These are phyloP conservation scores for Bradypus variegatus DNA, from an alignment of 2,797 vertebrate genomes.

Conservation along the genomic window DNA sequence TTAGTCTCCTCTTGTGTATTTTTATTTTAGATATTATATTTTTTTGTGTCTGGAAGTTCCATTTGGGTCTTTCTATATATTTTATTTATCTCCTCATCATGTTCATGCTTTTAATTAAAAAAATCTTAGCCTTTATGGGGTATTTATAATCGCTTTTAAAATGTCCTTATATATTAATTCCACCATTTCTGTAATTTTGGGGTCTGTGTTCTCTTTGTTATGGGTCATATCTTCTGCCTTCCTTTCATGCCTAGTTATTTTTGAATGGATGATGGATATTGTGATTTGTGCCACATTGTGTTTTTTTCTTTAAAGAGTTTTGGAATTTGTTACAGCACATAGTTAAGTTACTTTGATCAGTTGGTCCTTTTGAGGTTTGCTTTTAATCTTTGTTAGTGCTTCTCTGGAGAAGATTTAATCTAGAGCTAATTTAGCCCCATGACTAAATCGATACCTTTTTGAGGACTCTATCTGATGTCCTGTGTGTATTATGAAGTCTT, in stretches of 20 bases:
- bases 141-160: not conserved
- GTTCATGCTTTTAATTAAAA: not conserved
- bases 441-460: not conserved
- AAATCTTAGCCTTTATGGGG: not conserved
- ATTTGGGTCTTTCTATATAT: not conserved
- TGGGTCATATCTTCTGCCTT: not conserved
- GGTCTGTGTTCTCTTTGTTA: not conserved
- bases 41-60: not conserved
- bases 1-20: not conserved
- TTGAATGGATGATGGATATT: not conserved
- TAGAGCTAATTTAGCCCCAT: not conserved
- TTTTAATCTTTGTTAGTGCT: not conserved
- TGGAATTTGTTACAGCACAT: not conserved
- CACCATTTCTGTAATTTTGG: not conserved
- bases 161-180: not conserved
- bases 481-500: not conserved
- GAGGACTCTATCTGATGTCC: not conserved
- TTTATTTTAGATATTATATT: not conserved
- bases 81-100: not conserved
- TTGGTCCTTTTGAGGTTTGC: not conserved
- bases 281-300: not conserved
- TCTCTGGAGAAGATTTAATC: not conserved
- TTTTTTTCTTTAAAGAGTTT: conserved; percentile 7
- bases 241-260: not conserved
- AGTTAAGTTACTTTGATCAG: not conserved